A percentile compares a stretch with the other conserved stretches of the same genome.
Conservation (phyloP, 1,140 invertebrate genomes). For the Drosophila kikkawai region DNA sequence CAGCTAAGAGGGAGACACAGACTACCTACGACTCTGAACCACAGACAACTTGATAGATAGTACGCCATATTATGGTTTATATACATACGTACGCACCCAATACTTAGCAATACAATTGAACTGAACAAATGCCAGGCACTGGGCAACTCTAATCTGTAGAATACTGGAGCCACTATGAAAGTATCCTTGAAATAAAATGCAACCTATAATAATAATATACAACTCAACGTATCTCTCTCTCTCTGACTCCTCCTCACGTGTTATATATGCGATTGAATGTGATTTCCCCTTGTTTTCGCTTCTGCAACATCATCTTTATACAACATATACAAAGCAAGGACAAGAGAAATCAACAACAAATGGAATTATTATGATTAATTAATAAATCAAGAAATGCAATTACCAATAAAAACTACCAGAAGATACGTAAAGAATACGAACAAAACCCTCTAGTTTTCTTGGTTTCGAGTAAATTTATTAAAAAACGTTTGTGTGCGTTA, state of each 20-base stretch:
- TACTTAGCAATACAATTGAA: constrained; percentile 59
- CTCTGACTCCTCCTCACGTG: constrained; percentile 28
- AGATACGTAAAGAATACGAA: constrained; percentile 78
- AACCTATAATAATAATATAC: constrained; percentile 30
- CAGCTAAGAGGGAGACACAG: constrained; percentile 22
- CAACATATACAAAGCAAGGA: constrained; percentile 54
- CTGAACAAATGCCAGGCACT: constrained; percentile 58
- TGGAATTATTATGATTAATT: constrained; percentile 77
- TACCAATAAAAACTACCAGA: constrained; percentile 83
- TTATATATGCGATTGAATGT: constrained; percentile 57
- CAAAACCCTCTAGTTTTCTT: not conserved
- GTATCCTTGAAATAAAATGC: constrained; percentile 52
- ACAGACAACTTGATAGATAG: constrained; percentile 28
- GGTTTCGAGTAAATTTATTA: constrained; percentile 49
- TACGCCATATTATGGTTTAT: constrained; percentile 45
- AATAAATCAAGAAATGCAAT: constrained; percentile 76
- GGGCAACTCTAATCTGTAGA: constrained; percentile 52
- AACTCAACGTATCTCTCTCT: constrained; percentile 2
- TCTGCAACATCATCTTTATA: constrained; percentile 72
- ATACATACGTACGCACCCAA: constrained; percentile 53
- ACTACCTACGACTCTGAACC: constrained; percentile 20
- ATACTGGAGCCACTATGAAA: constrained; percentile 51
- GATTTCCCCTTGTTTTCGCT: constrained; percentile 75
- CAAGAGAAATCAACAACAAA: constrained; percentile 60
- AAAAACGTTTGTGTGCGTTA: constrained; percentile 36